These are phyloP conservation scores for Ecdyonurus torrentis DNA, from an alignment of 2,888 invertebrate genomes.

Conservation along the genomic window DNA sequence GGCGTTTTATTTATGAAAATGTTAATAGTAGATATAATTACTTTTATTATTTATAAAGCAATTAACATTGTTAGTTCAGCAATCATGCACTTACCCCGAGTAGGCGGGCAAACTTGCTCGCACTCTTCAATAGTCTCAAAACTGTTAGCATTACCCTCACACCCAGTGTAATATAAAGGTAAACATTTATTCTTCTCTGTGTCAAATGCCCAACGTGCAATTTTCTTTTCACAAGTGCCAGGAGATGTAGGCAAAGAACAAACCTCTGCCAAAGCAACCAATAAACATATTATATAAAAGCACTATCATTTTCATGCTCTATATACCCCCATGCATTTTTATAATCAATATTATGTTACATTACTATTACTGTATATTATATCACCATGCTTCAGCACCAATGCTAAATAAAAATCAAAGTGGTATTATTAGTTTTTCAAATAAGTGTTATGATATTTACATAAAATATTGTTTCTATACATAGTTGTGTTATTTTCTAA, in stretches of 20 bases:
- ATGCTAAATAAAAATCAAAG: too few relatives aligned
- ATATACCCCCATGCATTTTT: not conserved
- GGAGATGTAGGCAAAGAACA: slow-evolving; percentile 55
- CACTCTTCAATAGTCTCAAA: slow-evolving; percentile 60
- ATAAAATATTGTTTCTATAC: too few relatives aligned
- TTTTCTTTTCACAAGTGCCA: slow-evolving; percentile 60
- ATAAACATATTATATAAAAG: slow-evolving; percentile 6
- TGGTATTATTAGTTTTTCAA: too few relatives aligned
- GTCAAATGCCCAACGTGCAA: slow-evolving; percentile 76
- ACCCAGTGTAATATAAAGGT: slow-evolving; percentile 87
- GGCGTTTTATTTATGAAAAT: too few relatives aligned
- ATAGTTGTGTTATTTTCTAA: too few relatives aligned
- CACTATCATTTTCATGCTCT: not conserved
- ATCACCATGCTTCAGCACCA: too few relatives aligned
- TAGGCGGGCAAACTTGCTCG: slow-evolving; percentile 57
- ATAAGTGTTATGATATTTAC: too few relatives aligned
- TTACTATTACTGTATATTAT: too few relatives aligned
- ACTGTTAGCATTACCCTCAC: slow-evolving; percentile 77
- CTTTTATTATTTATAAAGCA: too few relatives aligned
- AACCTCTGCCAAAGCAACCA: slow-evolving; percentile 39
- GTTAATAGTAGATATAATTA: too few relatives aligned
- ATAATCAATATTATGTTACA: not conserved
- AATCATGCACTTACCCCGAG: slow-evolving; percentile 48
- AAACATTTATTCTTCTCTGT: slow-evolving; percentile 66
- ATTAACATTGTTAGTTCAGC: too few relatives aligned